Conservation (phyloP, 2,888 invertebrate species). For the Phyto melanocephala region DNA sequence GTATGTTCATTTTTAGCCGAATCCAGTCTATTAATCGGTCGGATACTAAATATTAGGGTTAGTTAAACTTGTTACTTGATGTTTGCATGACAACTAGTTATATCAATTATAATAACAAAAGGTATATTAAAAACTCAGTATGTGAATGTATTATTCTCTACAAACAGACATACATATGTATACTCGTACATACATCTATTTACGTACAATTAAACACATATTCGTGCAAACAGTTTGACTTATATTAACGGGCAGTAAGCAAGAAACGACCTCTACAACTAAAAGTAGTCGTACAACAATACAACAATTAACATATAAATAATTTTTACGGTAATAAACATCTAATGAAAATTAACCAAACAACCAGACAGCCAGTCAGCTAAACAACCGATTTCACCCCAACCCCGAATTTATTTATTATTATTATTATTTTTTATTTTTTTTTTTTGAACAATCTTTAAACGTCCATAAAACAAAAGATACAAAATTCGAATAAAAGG, state of each 20-base stretch:
- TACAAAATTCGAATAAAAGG: background rate
- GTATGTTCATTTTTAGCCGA: too few species aligned
- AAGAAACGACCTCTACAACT: conserved; percentile 54
- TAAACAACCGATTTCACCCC: background rate
- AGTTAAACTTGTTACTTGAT: conserved; percentile 63
- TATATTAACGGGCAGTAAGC: conserved; percentile 38
- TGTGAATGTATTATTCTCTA: conserved; percentile 37
- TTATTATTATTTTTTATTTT: too few species aligned
- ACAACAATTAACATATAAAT: conserved; percentile 76
- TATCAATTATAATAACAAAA: conserved; percentile 77
- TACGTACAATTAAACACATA: conserved; percentile 61
- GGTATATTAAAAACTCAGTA: conserved; percentile 64
- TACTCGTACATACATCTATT: conserved; percentile 37
- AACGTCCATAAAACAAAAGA: conserved; percentile 10
- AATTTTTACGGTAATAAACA: conserved; percentile 68
- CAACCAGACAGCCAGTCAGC: conserved; percentile 3
- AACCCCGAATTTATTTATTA: background rate
- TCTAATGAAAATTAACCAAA: conserved; percentile 61
- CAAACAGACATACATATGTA: conserved; percentile 28
- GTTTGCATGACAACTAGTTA: conserved; percentile 75
- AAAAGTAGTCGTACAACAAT: conserved; percentile 65
- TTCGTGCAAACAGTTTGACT: conserved; percentile 45
- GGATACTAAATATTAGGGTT: conserved; percentile 42
- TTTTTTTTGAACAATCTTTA: conserved; percentile 52
- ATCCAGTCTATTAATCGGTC: too few species aligned